Percentiles rank a stretch among this genome's conserved stretches.
Evolutionary conservation across 2,113 vertebrate species (phyloP).

Genomic region (Cebus imitator): DNA sequence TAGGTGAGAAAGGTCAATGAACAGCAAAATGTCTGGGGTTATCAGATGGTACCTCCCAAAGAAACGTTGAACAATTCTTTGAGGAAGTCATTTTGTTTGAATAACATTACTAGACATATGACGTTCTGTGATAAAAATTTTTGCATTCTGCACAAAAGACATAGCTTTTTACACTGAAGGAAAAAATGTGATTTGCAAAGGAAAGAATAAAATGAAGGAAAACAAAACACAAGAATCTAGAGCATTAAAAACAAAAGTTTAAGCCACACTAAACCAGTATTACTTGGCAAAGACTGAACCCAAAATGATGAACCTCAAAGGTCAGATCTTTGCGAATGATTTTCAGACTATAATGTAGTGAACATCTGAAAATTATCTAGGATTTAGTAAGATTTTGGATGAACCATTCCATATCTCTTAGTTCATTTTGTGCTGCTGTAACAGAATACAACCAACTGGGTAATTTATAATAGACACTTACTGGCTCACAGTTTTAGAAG

Average conservation of each 20-base stretch:
- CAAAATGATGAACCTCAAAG: not conserved
- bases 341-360: not conserved
- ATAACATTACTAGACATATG: not conserved
- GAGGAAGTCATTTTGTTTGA: slow-evolving; percentile 16
- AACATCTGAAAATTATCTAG: not conserved
- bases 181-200: not conserved
- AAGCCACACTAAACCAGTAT: not conserved
- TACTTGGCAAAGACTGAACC: not conserved
- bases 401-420: not conserved
- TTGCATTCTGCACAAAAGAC: not conserved
- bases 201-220: not conserved
- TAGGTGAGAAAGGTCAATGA: not conserved
- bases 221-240: not conserved
- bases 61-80: not conserved
- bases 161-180: not conserved
- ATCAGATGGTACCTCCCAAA: not conserved
- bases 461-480: not conserved
- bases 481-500: not conserved
- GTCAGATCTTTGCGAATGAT: not conserved
- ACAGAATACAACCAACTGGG: not conserved
- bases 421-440: not conserved
- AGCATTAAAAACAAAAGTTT: not conserved
- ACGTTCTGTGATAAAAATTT: not conserved
- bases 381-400: not conserved
- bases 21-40: not conserved